Base-by-base conservation (phyloP, 2,888 invertebrate genomes). In the Cephus rjabovi region DNA sequence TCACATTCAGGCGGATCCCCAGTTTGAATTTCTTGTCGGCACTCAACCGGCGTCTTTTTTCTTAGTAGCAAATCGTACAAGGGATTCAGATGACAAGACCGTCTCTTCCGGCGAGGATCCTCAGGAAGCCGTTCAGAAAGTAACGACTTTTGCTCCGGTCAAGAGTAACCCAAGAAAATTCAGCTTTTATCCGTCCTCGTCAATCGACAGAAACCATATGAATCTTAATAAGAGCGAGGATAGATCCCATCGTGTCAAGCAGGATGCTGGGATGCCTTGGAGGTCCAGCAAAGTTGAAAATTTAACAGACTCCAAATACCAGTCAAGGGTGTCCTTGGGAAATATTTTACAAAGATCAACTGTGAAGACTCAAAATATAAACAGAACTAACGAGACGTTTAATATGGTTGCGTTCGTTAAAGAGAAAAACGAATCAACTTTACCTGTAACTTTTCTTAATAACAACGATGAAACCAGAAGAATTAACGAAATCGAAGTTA, bases 1-100 rank as follows among this genome's bases (percentile, higher is more conserved):
- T 12, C 81, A 81, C 37, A 74, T 81, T 12, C 79, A 74, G 0
- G 81, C 81, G 12, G 85, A 86, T 30, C 86, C 88, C 0, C 86
- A 84, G 30, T 12, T 83, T 1, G 82, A 88, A 23, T 85, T 79
- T 35, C 75, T 87, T 1, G 34, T 83, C 15, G 79, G 79, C 23
- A 81, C 80, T 30, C 73, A 76, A 70, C 74, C 76, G 11, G 15
- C 68, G 4, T 6, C 15, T n/a, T 40, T 15, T 15, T 40, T 12
- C 11, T 30, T 56, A 23, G 33, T 11, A 56, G 23, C 23, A 6
- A 56, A 56, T 56, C 23, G 56, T 56, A 56, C 56, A 56, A 56
- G 9, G 56, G 2, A 23, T 23, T 9, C 56, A 23, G 56, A 23
- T 23, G 56, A 56, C 23, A 56, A 23, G 23, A 56, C 9, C 6